Base-by-base conservation (phyloP, 2,113 vertebrate genomes). In the Corydoras sp. region DNA sequence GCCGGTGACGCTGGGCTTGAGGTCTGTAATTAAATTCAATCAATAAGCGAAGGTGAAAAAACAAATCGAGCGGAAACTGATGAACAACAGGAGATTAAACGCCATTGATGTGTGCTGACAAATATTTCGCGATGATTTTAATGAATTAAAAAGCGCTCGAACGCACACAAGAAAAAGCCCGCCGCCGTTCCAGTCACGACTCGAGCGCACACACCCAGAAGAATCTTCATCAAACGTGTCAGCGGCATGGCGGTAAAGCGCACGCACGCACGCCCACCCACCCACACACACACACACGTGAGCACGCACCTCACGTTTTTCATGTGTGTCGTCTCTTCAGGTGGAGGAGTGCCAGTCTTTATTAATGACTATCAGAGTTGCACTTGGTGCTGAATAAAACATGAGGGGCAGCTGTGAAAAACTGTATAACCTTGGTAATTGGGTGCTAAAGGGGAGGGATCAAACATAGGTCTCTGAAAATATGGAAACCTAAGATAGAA, bases 1-100 rank as follows among this genome's bases (percentile, higher is more conserved):
- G 50, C 75, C 54, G 53, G 73, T 81, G 79, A 73, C 62, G 81
- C 72, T 62, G 10, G 81, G 85, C 83, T 85, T 87, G 81, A 83
- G 82, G 84, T 85, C 82, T 87, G 87, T 90, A 91, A 91, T 91
- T 91, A 91, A 91, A 90, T 89, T 89, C 88, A 88, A 89, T 89
- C 88, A 89, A 89, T 88, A 87, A 86, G 83, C 81, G 80, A 90
- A 89, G 88, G 87, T 90, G 89, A 90, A 87, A 86, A 87, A 90
- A 90, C 88, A 89, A 89, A 91, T 90, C 89, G 90, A 86, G 88
- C 80, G 81, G 85, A 89, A 88, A 89, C 86, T 88, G 89, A 91
- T 90, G 86, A 91, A 90, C 90, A 91, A 88, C 83, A 77, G 86
- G 88, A 89, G 90, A 91, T 87, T 88, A 89, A 91, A 90, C 85